phyloP scores from a whole-genome alignment of 92 coral and sea anemone genomes.

The Epizoanthus stellaris region DNA sequence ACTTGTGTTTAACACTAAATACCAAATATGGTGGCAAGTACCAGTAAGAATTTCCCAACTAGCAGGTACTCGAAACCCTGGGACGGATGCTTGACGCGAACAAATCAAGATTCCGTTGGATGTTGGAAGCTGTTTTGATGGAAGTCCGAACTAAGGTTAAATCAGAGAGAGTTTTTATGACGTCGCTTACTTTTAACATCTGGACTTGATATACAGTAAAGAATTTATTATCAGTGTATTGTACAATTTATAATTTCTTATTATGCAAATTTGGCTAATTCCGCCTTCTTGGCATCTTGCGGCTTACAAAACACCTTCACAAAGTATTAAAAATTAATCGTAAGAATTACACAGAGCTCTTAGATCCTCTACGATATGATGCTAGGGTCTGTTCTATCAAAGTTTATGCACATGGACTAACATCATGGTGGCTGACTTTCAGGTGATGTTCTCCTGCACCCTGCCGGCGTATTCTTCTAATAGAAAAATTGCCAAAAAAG shows the following conservation, averaged over 20 bases:
- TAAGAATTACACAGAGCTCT: slow-evolving; percentile 16
- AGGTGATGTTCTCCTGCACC: slow-evolving; percentile 95
- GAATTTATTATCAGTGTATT: neutral
- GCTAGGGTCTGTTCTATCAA: neutral
- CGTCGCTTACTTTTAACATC: neutral
- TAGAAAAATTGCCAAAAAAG: slow-evolving; percentile 72
- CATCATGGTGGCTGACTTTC: slow-evolving; percentile 38
- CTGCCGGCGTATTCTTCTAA: slow-evolving; percentile 78
- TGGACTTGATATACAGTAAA: neutral
- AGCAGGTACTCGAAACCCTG: slow-evolving; percentile 28
- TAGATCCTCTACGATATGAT: slow-evolving; percentile 6
- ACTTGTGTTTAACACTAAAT: neutral
- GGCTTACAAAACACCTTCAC: slow-evolving; percentile 34
- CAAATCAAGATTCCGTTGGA: slow-evolving; percentile 2
- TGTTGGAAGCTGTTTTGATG: neutral
- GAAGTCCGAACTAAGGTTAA: neutral
- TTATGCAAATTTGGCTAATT: slow-evolving; percentile 42
- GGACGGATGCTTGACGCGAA: neutral
- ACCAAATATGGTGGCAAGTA: slow-evolving; percentile 29
- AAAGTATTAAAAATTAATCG: slow-evolving; percentile 39
- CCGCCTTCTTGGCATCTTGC: slow-evolving; percentile 20
- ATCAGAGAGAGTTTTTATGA: neutral
- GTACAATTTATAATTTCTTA: neutral
- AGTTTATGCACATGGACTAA: no score
- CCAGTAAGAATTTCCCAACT: neutral